Base-by-base conservation (phyloP, 2,113 vertebrate genomes). In the Phalacrocorax brasilianus region DNA sequence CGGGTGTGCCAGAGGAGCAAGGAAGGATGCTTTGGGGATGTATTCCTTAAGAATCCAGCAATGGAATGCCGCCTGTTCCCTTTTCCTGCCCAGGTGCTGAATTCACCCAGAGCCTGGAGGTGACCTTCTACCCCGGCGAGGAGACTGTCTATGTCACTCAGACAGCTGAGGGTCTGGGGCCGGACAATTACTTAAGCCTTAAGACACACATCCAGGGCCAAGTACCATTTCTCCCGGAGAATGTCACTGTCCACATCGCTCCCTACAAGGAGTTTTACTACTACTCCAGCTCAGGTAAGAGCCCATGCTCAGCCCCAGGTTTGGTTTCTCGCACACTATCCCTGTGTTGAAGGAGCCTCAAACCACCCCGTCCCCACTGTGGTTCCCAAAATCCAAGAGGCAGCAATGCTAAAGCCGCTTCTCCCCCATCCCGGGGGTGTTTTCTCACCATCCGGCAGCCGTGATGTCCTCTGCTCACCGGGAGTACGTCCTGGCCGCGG, bases 241-340 rank as follows among this genome's bases (percentile, higher is more conserved):
- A 98, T 11, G 95, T 98, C 92, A 98, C 98, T 1, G 93, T 98
- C 18, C 98, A 98, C 85, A 92, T 99, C 35, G 85, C 98, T 12
- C 99, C 99, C 35, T 99, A 99, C 96, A 97, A 98, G 95, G 99
- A 99, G 49, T 97, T 98, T 68, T 99, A 99, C 93, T 98, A 98
- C 93, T 99, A 99, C 96, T 98, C 98, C 32, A 98, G 98, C 72
- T 99, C 99, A 68, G 98, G 99, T 99, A 98, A 52, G 82, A 74
- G 15, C 40, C 58, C 4, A 2, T 21, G 14, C n/a, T 28, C 59
- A 22, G 32, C 17, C 32, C 50, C 3, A 0, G 1, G 2, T n/a
- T 50, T 3, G 4, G 4, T 8, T 71, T 55, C 44, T 56, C 5
- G 0, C 14, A 5, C 3, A 0, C 52, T 45, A 5, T 44, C 38